Conservation (phyloP, 2,113 vertebrate species). For the Cyphomyrus plagiostoma region DNA sequence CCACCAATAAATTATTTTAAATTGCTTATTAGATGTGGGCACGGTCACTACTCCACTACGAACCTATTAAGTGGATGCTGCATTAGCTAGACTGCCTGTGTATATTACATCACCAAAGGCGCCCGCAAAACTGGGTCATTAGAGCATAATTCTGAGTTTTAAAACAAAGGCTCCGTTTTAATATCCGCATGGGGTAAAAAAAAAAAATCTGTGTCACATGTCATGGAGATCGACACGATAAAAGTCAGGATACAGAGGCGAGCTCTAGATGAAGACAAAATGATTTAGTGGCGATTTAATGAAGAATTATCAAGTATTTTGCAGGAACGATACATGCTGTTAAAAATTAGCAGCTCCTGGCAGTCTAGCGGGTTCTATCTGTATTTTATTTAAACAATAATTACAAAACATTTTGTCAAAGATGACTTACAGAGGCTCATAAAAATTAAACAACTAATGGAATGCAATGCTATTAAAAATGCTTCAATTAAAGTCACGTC, state of each 20-base stretch:
- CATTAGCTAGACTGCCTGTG: background rate
- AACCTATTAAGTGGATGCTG: background rate
- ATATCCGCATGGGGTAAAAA: background rate
- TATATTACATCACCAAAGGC: background rate
- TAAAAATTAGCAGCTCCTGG: background rate
- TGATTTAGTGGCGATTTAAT: background rate
- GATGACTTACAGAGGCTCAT: background rate
- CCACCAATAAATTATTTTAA: background rate
- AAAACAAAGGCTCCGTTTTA: background rate
- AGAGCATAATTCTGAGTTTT: background rate
- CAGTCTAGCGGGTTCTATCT: background rate
- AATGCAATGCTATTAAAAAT: background rate
- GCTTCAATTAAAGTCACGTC: background rate
- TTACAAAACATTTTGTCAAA: constrained; percentile 9
- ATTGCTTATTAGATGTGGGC: background rate
- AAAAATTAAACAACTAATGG: background rate
- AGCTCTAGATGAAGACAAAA: background rate
- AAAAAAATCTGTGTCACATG: background rate
- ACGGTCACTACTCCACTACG: background rate
- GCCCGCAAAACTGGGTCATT: background rate
- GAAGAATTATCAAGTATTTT: background rate
- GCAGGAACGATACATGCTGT: background rate
- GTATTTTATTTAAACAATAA: constrained; percentile 6
- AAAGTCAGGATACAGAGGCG: background rate
- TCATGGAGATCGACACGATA: background rate